Base-by-base conservation (phyloP, 2,888 invertebrate genomes). In the Pterostichus madidus region DNA sequence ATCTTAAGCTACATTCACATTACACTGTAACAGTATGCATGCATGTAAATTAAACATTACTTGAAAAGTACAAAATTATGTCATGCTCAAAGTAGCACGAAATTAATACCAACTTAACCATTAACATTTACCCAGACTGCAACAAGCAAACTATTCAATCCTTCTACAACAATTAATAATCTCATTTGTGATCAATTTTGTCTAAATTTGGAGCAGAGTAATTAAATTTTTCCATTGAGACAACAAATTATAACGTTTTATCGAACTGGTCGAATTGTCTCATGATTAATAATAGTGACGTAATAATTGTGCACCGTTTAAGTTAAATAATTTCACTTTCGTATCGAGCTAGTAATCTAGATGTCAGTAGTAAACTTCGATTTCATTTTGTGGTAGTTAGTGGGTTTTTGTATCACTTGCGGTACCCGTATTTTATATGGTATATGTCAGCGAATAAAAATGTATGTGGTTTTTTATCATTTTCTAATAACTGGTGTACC, bases 21-120 rank as follows among this genome's bases (percentile, higher is more conserved):
- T 35, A 71, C 17, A 56, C 15, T 13, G 17, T 17, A 17, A 17
- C 5, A 56, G 15, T 56, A 10, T 56, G 13, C 17, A 17, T 2
- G 44, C 15, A 44, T 44, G 68, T 44, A 39, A 71, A 71, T 44
- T 10, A 64, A 39, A 64, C 5, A 64, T 64, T 71, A 44, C 8
- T 10, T 44, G 10, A 17, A 71, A 44, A 64, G 32, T 31, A 39
- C n/a, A 13, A 13, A 71, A 71, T 71, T 44, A 68, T 68, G 68
- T 71, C 68, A 71, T 71, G 68, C 68, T 71, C 10, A 71, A 71
- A 71, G 68, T 71, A 71, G 68, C 68, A 44, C 68, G 68, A 71
- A 71, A 71, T 71, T 71, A 71, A 71, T 71, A 44, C 68, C 13
- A 71, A 71, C 46, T 71, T 5, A 17, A 10, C 44, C 17, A 13